A percentile compares a stretch with the other conserved stretches of the same genome.
phyloP scores from a whole-genome alignment of 2,888 invertebrate species.

The Troilus luridus region DNA sequence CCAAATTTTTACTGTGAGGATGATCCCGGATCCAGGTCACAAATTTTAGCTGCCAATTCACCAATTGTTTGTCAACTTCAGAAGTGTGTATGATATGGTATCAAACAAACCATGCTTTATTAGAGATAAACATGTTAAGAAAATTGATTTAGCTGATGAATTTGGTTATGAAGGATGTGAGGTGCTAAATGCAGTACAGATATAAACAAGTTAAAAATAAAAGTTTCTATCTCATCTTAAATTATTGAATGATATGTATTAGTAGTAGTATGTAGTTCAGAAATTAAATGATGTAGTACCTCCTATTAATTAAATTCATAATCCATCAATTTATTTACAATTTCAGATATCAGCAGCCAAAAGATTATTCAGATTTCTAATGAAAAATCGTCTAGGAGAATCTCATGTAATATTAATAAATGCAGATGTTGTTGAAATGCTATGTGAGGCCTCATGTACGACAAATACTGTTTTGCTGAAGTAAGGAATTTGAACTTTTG shows the following conservation, averaged over 20 bases:
- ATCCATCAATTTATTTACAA: neutral
- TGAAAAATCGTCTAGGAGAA: neutral
- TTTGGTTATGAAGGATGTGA: no score
- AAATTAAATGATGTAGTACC: neutral
- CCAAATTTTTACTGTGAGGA: no score
- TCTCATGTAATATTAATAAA: conserved; percentile 8
- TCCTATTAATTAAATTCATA: neutral
- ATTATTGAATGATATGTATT: neutral
- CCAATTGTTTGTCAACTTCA: no score
- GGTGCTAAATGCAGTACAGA: no score
- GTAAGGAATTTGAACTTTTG: conserved; percentile 25
- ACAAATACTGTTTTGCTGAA: conserved; percentile 42
- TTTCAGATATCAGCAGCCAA: conserved; percentile 51
- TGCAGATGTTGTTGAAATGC: conserved; percentile 53
- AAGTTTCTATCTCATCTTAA: neutral
- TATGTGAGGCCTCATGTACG: conserved; percentile 56
- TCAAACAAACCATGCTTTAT: no score
- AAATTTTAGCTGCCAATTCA: no score
- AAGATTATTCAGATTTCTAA: neutral
- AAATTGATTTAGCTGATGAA: no score
- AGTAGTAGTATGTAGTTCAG: neutral
- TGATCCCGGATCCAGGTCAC: no score
- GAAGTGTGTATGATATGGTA: no score
- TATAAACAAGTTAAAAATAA: no score
- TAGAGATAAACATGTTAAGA: no score